Conservation (phyloP, 2,113 vertebrate genomes). For the Epinephelus fuscoguttatus region DNA sequence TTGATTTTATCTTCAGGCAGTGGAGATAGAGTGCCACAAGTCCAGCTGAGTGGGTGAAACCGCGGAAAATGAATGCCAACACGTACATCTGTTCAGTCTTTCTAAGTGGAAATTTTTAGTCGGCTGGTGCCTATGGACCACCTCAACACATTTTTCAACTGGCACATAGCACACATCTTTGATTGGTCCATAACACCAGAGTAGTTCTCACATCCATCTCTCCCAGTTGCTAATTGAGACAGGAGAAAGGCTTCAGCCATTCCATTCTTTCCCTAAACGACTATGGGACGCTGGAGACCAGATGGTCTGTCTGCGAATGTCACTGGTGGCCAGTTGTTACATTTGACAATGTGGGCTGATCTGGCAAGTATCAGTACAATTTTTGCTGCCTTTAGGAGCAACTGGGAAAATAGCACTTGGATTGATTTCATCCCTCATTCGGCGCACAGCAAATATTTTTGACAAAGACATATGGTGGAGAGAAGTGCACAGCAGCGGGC, state of each 20-base stretch:
- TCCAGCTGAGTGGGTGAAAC: constrained; percentile 53
- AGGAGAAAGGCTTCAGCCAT: constrained; percentile 44
- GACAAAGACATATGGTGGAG: constrained; percentile 81
- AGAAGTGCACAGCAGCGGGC: constrained; percentile 74
- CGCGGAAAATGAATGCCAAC: constrained; percentile 36
- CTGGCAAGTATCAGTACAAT: constrained; percentile 68
- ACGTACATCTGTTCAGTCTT: constrained; percentile 43
- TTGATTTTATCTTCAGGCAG: constrained; percentile 56
- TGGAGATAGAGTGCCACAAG: constrained; percentile 10
- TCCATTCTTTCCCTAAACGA: constrained; percentile 50
- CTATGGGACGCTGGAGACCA: constrained; percentile 66
- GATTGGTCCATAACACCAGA: constrained; percentile 45
- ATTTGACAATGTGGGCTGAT: constrained; percentile 68
- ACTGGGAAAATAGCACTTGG: constrained; percentile 69
- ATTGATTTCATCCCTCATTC: constrained; percentile 78
- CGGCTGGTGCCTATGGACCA: constrained; percentile 18
- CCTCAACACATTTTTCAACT: constrained; percentile 29
- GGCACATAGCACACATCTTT: constrained; percentile 38
- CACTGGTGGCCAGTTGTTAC: constrained; percentile 70
- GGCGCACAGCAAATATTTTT: constrained; percentile 73
- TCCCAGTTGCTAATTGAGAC: constrained; percentile 66
- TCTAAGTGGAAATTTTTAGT: constrained; percentile 22
- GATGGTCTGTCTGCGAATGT: constrained; percentile 69
- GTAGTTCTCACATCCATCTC: constrained; percentile 52
- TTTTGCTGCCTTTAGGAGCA: constrained; percentile 67